A percentile compares a stretch with the other conserved stretches of the same genome.
phyloP scores from a whole-genome alignment of 2,113 vertebrate genomes.

The Psilopogon haemacephalus region DNA sequence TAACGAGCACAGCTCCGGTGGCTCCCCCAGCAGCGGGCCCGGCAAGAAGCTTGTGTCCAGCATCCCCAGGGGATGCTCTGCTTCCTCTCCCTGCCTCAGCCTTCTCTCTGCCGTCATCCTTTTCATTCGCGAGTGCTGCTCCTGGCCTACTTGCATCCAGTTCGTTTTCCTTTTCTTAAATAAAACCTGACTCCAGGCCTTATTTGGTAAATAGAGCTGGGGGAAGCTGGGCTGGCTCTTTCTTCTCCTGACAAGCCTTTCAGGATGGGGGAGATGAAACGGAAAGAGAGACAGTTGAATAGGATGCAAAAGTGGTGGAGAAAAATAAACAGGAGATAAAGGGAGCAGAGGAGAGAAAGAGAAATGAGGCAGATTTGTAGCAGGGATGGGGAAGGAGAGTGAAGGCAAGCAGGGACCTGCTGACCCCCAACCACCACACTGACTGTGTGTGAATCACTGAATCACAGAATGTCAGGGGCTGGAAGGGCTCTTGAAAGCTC shows the following conservation, averaged over 20 bases:
- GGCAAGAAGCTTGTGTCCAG: neutral
- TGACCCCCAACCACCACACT: neutral
- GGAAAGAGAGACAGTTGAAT: constrained; percentile 35
- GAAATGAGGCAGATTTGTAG: neutral
- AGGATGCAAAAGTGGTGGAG: neutral
- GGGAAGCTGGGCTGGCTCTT: constrained; percentile 9
- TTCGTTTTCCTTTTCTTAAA: constrained; percentile 43
- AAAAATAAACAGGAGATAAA: constrained; percentile 9
- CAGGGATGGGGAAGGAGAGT: neutral
- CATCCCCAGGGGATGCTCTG: neutral
- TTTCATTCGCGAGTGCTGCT: neutral
- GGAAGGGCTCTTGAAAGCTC: no score
- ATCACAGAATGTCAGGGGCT: no score
- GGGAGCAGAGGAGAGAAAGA: neutral
- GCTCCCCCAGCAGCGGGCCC: neutral
- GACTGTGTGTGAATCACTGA: neutral
- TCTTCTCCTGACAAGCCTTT: constrained; percentile 56
- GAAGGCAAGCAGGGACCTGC: neutral
- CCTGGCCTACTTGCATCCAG: constrained; percentile 46
- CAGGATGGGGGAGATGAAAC: constrained; percentile 6
- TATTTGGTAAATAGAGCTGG: constrained; percentile 49
- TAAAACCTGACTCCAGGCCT: constrained; percentile 58
- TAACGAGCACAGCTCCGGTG: neutral
- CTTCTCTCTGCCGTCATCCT: neutral
- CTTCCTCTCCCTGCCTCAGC: neutral